Conservation (phyloP, 2,888 invertebrate species). For the Tigriopus californicus region DNA sequence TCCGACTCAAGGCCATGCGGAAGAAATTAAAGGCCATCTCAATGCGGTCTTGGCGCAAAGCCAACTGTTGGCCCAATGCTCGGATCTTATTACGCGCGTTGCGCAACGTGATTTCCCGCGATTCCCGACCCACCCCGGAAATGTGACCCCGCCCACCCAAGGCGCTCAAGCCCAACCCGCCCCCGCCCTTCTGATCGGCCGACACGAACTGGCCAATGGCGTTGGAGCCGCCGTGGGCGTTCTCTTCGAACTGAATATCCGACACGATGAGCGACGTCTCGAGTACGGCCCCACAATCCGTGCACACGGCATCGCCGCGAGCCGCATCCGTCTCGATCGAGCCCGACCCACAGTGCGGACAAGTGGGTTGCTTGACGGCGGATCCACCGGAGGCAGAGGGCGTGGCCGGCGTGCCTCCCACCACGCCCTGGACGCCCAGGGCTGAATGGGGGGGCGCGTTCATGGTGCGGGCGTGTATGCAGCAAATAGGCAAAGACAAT, state of each 20-base stretch:
- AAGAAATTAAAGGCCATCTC: conserved; percentile 87
- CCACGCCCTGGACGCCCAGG: too few relatives aligned
- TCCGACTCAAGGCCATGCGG: conserved; percentile 57
- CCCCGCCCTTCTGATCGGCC: conserved; percentile 62
- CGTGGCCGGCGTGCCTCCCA: too few relatives aligned
- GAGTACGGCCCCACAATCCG: conserved; percentile 81
- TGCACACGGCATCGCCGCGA: conserved; percentile 87
- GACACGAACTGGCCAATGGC: conserved; percentile 87
- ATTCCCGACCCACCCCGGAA: conserved; percentile 49
- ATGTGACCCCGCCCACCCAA: conserved; percentile 41
- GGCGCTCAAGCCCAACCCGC: conserved; percentile 41
- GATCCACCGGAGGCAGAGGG: too few relatives aligned
- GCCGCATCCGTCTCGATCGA: conserved; percentile 57
- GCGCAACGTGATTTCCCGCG: conserved; percentile 71
- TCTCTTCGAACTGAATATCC: conserved; percentile 88
- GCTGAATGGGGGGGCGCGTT: too few relatives aligned
- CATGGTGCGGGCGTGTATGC: too few relatives aligned
- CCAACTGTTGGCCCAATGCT: conserved; percentile 63
- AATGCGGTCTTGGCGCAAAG: conserved; percentile 53
- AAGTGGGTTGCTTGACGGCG: not conserved
- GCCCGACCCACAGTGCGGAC: not conserved
- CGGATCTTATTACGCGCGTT: conserved; percentile 72
- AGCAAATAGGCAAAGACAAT: too few relatives aligned
- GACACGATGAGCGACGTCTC: conserved; percentile 92
- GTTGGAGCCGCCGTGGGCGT: conserved; percentile 62